A percentile compares a stretch with the other conserved stretches of the same genome.
These are phyloP conservation scores for Falco novaeseelandiae DNA, from an alignment of 2,797 vertebrate genomes.

Conservation along the genomic window DNA sequence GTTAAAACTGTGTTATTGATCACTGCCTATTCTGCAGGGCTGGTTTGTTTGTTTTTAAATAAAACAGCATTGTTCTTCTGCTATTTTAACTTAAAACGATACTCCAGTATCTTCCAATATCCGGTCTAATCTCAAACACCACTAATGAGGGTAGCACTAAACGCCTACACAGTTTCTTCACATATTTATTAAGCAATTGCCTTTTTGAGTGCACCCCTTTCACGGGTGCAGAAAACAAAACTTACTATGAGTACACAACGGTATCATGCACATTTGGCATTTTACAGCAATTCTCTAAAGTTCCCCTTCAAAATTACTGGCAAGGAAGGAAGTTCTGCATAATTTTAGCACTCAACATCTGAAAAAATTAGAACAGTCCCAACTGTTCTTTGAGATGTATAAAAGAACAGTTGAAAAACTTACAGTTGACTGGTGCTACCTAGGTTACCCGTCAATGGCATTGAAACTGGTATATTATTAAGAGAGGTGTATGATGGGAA, in stretches of 20 bases:
- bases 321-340: slow-evolving; percentile 30
- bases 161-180: not conserved
- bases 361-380: slow-evolving; percentile 60
- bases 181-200: not conserved
- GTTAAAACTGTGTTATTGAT: not conserved
- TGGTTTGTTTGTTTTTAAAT: not conserved
- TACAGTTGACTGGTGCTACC: slow-evolving; percentile 79
- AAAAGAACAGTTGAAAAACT: slow-evolving; percentile 72
- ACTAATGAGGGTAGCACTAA: not conserved
- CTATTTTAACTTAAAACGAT: not conserved
- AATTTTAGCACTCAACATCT: slow-evolving; percentile 39
- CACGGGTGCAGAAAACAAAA: not conserved
- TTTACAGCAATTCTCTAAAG: slow-evolving; percentile 15
- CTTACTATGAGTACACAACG: not conserved
- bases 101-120: not conserved
- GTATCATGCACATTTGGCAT: not conserved
- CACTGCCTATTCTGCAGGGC: not conserved
- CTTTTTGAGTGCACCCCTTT: not conserved
- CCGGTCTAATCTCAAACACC: not conserved
- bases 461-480: slow-evolving; percentile 76
- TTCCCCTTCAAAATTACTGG: slow-evolving; percentile 34
- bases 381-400: slow-evolving; percentile 57
- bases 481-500: slow-evolving; percentile 80
- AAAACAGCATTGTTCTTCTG: not conserved
- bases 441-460: slow-evolving; percentile 78